A percentile compares a stretch with the other conserved stretches of the same genome.
phyloP scores from a whole-genome alignment of 2,113 vertebrate genomes.

The Nothobranchius furzeri region DNA sequence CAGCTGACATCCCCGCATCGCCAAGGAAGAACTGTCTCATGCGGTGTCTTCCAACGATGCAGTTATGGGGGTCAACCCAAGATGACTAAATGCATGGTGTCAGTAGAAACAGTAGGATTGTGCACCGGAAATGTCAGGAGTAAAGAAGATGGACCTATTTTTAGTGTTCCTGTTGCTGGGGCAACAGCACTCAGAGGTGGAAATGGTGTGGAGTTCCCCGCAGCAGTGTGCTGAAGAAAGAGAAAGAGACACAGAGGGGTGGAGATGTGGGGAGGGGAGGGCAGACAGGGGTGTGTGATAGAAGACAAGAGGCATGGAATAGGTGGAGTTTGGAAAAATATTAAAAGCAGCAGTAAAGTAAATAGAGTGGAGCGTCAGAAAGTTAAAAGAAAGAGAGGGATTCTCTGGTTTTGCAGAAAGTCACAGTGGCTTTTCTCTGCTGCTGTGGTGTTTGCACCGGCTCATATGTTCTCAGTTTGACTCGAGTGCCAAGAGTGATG shows the following conservation, averaged over 20 bases:
- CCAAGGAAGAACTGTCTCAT: conserved; percentile 5
- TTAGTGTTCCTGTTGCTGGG: conserved; percentile 84
- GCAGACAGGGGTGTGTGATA: not conserved
- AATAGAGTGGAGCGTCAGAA: conserved; percentile 7
- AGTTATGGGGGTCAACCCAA: conserved; percentile 56
- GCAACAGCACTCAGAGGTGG: conserved; percentile 80
- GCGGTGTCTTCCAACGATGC: not conserved
- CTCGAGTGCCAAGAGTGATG: conserved; percentile 40
- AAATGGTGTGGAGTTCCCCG: conserved; percentile 79
- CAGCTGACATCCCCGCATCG: conserved; percentile 6
- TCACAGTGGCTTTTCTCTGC: conserved; percentile 34
- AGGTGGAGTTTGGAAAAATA: conserved; percentile 35
- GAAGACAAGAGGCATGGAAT: conserved; percentile 22
- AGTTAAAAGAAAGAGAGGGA: conserved; percentile 11
- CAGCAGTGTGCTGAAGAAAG: conserved; percentile 74
- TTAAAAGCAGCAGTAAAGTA: conserved; percentile 27
- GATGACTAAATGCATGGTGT: conserved; percentile 71
- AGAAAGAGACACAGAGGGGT: conserved; percentile 60
- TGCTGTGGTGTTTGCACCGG: conserved; percentile 33
- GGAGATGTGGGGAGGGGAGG: conserved; percentile 37
- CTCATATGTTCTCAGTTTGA: conserved; percentile 40
- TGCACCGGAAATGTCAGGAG: conserved; percentile 82
- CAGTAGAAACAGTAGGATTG: conserved; percentile 77
- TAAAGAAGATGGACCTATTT: conserved; percentile 83
- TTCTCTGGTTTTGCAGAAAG: conserved; percentile 15